Base-by-base conservation (phyloP, 2,797 vertebrate genomes). In the Anguilla megastoma region DNA sequence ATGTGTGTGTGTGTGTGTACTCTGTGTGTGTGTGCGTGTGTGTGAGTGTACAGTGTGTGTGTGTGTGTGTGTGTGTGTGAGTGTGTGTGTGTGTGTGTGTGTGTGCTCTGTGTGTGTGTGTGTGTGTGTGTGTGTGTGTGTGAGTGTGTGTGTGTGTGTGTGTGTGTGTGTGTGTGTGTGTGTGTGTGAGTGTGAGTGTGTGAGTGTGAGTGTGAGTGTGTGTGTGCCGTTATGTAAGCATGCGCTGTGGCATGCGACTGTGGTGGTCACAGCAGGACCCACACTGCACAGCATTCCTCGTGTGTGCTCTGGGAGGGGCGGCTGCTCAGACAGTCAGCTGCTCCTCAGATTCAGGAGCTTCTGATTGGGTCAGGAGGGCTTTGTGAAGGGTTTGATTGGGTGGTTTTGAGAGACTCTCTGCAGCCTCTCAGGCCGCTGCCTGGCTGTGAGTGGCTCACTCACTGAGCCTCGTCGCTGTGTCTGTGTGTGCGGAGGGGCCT, bases 381-480 rank as follows among this genome's bases (percentile, higher is more conserved):
- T 41, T 41, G 36, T 41, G 36, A 41, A 1, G 54, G 1, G 54
- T 56, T 10, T 56, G 54, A 56, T 56, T 12, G 54, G 54, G 54
- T 5, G 16, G 54, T 58, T 58, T 58, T 56, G 54, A 8, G 54
- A 58, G 16, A 18, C 54, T 60, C 54, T 50, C 41, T 66, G 79
- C 0, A 79, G 89, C 88, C 88, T 89, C 89, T 90, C 36, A 41
- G 36, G 36, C 36, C 36, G 89, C 89, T 88, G 90, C 76, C 80
- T 85, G 87, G 50, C 56, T 79, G 88, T 90, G 74, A 89, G 88
- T 91, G 87, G 88, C 88, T 88, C 76, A 90, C 84, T 87, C 86
- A 12, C 80, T 60, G 86, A 60, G 45, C 85, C 86, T 80, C 54
- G 36, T 10, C 41, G 82, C 69, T 76, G 84, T 89, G 45, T 80